Evolutionary conservation across 2,113 vertebrate species (phyloP).

Genomic region (Chunga burmeisteri): DNA sequence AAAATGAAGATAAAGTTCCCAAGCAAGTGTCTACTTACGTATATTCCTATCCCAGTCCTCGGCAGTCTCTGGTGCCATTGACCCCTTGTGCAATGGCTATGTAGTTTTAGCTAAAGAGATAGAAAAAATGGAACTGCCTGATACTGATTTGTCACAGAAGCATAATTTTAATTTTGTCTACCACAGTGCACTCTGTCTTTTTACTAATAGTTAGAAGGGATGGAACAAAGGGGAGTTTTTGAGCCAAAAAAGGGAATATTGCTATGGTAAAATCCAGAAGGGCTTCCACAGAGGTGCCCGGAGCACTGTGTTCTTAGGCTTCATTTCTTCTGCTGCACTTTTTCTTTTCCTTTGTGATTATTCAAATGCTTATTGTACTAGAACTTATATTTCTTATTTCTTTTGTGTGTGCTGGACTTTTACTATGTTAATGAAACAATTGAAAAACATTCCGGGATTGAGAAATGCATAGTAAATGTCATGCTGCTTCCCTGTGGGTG

Average conservation of each 20-base stretch:
- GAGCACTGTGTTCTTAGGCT: not conserved
- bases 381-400: not conserved
- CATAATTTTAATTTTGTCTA: not conserved
- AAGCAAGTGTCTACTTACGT: slow-evolving; percentile 47
- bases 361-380: not conserved
- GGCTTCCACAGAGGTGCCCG: not conserved
- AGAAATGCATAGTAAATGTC: not conserved
- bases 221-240: not conserved
- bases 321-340: not conserved
- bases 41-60: not conserved
- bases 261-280: not conserved
- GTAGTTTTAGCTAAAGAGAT: not conserved
- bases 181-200: not conserved
- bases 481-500: not conserved
- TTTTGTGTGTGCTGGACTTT: not conserved
- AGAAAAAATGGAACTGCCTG: not conserved
- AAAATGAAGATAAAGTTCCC: slow-evolving; percentile 57
- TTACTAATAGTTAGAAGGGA: not conserved
- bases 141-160: not conserved
- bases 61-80: not conserved
- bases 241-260: not conserved
- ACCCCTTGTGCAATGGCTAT: not conserved
- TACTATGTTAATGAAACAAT: not conserved
- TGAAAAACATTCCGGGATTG: not conserved
- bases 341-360: not conserved